Conservation (phyloP, 2,113 vertebrate species). For the Larimichthys crocea region DNA sequence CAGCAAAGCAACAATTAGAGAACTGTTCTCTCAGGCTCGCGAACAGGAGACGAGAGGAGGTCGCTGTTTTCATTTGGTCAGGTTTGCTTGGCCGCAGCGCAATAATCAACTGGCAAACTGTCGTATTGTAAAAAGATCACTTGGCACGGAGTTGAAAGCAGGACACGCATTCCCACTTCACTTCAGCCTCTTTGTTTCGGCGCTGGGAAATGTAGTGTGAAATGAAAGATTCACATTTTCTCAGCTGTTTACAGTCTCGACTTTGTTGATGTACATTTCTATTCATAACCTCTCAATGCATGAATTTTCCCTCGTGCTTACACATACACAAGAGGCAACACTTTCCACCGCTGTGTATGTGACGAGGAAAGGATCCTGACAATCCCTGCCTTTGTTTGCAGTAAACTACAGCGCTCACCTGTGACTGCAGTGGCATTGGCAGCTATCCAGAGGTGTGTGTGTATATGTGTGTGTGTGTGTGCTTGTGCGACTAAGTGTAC, state of each 20-base stretch:
- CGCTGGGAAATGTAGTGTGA: slow-evolving; percentile 39
- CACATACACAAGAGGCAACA: slow-evolving; percentile 29
- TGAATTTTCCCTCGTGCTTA: slow-evolving; percentile 1
- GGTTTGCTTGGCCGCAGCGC: slow-evolving; percentile 54
- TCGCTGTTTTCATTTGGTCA: slow-evolving; percentile 69
- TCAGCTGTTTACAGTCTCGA: slow-evolving; percentile 32
- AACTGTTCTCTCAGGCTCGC: slow-evolving; percentile 61
- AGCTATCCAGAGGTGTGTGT: slow-evolving; percentile 47
- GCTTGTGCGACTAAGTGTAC: slow-evolving; percentile 46
- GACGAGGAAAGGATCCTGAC: slow-evolving; percentile 59
- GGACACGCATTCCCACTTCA: slow-evolving; percentile 47
- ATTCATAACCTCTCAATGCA: slow-evolving; percentile 38
- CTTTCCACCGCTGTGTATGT: slow-evolving; percentile 40
- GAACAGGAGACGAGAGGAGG: slow-evolving; percentile 58
- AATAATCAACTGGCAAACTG: slow-evolving; percentile 64
- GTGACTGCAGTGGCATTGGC: slow-evolving; percentile 75
- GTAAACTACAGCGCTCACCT: slow-evolving; percentile 81
- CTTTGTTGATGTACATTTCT: slow-evolving; percentile 47
- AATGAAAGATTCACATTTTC: slow-evolving; percentile 30
- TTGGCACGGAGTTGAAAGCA: slow-evolving; percentile 56
- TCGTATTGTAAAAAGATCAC: slow-evolving; percentile 37
- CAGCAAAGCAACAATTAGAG: slow-evolving; percentile 76
- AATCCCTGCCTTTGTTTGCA: slow-evolving; percentile 79
- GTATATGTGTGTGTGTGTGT: slow-evolving; percentile 29
- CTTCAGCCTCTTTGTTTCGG: slow-evolving; percentile 27